phyloP scores from a whole-genome alignment of 2,888 invertebrate genomes.

The Drosophila hamatofila region DNA sequence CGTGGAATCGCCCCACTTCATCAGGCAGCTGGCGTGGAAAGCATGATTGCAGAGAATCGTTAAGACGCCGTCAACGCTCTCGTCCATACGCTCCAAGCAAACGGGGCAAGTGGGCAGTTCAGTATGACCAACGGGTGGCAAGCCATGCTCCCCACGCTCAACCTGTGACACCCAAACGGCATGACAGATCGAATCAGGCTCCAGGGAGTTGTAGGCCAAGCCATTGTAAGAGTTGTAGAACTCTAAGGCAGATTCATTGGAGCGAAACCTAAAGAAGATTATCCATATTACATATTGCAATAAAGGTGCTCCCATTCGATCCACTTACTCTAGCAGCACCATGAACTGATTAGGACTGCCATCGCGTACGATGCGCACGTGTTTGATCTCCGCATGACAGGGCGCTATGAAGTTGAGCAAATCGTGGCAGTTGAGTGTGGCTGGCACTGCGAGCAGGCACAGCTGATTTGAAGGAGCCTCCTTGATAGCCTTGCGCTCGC shows the following conservation, averaged over 20 bases:
- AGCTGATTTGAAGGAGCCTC: slow-evolving; percentile 92
- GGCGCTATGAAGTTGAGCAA: slow-evolving; percentile 97
- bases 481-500: slow-evolving; percentile 90
- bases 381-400: slow-evolving; percentile 94
- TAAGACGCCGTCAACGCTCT: slow-evolving; percentile 98
- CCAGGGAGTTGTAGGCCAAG: slow-evolving; percentile 95
- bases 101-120: slow-evolving; percentile 98
- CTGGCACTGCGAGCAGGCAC: slow-evolving; percentile 95
- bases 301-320: not conserved
- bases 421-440: slow-evolving; percentile 96
- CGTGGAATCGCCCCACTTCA: slow-evolving; percentile 98
- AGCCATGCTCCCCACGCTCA: slow-evolving; percentile 93
- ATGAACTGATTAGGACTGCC: slow-evolving; percentile 98
- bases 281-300: not conserved
- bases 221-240: slow-evolving; percentile 98
- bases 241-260: slow-evolving; percentile 92
- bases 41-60: slow-evolving; percentile 99
- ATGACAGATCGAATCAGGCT: slow-evolving; percentile 95
- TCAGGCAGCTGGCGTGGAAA: slow-evolving; percentile 97
- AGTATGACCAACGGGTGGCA: slow-evolving; percentile 91
- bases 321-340: slow-evolving; percentile 94
- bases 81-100: slow-evolving; percentile 96
- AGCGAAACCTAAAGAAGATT: slow-evolving; percentile 86
- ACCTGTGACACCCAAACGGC: slow-evolving; percentile 98
- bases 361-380: slow-evolving; percentile 95